These are phyloP conservation scores for Choristoneura fumiferana DNA, from an alignment of 1,140 invertebrate genomes.

Conservation along the genomic window DNA sequence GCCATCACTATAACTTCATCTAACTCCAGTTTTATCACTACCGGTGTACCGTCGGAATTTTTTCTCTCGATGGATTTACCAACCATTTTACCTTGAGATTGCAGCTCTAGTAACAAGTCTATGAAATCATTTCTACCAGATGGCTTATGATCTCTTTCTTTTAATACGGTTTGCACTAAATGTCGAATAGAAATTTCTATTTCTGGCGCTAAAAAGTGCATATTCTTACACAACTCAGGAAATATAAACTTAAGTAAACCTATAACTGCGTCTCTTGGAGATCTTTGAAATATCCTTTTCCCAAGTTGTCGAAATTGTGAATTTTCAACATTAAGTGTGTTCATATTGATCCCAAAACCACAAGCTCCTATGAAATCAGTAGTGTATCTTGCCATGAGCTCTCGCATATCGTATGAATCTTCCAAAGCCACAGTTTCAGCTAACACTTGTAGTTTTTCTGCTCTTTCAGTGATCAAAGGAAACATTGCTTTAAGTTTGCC, in stretches of 20 bases:
- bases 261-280: slow-evolving; percentile 31
- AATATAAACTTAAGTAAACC: slow-evolving; percentile 28
- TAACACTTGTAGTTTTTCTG: slow-evolving; percentile 64
- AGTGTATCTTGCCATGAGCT: slow-evolving; percentile 72
- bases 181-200: slow-evolving; percentile 41
- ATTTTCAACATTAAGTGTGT: slow-evolving; percentile 75
- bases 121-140: slow-evolving; percentile 75
- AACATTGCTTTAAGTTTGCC: slow-evolving; percentile 82
- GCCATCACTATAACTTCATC: slow-evolving; percentile 32
- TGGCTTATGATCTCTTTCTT: slow-evolving; percentile 65
- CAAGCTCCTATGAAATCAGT: slow-evolving; percentile 80
- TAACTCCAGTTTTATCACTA: slow-evolving; percentile 30
- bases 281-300: slow-evolving; percentile 41
- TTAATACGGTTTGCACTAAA: slow-evolving; percentile 56
- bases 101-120: slow-evolving; percentile 76
- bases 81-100: slow-evolving; percentile 57
- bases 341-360: slow-evolving; percentile 80
- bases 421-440: slow-evolving; percentile 48
- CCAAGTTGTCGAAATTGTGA: slow-evolving; percentile 75
- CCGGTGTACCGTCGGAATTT: slow-evolving; percentile 27
- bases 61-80: slow-evolving; percentile 33
- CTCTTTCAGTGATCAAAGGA: slow-evolving; percentile 68
- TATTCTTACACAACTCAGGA: slow-evolving; percentile 34
- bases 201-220: slow-evolving; percentile 37
- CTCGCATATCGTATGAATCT: slow-evolving; percentile 73